Conservation (phyloP, 2,797 vertebrate species). For the Acipenser oxyrinchus region DNA sequence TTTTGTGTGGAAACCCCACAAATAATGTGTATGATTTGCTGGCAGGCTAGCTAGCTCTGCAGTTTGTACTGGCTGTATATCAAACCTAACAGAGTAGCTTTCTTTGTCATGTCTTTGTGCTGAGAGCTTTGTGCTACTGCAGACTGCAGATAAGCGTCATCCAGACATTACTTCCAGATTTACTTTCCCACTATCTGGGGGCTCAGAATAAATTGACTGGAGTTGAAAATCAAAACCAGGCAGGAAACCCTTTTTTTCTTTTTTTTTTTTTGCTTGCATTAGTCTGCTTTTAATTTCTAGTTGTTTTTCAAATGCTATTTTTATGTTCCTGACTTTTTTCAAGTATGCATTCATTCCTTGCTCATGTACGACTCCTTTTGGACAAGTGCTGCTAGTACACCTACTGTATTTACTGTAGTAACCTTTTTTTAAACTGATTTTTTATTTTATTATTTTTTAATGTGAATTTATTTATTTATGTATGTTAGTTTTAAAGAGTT, state of each 20-base stretch:
- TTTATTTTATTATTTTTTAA: too few species aligned
- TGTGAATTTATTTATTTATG: too few species aligned
- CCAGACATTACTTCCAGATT: background rate
- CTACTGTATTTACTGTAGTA: too few species aligned
- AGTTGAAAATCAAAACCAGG: background rate
- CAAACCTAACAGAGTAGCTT: background rate
- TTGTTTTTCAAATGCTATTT: background rate
- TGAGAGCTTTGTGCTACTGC: background rate
- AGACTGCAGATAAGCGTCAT: background rate
- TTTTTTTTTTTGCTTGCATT: background rate
- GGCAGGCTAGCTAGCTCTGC: too few species aligned
- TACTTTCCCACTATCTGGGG: background rate
- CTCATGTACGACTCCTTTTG: background rate
- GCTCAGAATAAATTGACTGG: background rate
- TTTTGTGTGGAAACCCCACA: too few species aligned
- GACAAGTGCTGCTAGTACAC: background rate
- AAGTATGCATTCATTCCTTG: background rate
- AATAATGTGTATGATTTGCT: too few species aligned
- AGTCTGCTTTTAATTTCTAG: background rate
- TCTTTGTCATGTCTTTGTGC: background rate
- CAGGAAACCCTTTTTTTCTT: background rate
- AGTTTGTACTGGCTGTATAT: background rate
- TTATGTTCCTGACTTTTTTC: background rate
- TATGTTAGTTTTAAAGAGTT: too few species aligned
- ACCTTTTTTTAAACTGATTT: too few species aligned